Percentiles rank a stretch among this genome's conserved stretches.
Conservation (phyloP, 2,797 vertebrate species). For the Austrolebias charrua region DNA sequence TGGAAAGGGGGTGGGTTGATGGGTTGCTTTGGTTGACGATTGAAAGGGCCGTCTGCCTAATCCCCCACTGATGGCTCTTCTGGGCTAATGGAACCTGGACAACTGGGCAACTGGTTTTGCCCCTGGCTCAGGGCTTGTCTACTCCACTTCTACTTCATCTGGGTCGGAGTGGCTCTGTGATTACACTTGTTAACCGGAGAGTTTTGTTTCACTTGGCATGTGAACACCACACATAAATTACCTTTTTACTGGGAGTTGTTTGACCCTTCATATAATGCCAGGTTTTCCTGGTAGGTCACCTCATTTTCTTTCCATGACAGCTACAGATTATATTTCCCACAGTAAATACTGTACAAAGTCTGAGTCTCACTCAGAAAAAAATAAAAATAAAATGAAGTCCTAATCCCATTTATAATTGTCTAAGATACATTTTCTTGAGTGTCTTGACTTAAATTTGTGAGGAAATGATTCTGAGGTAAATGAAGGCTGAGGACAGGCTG, state of each 20-base stretch:
- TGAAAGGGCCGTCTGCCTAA: constrained; percentile 83
- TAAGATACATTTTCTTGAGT: too few species aligned
- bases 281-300: neutral
- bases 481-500: too few species aligned
- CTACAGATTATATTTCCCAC: neutral
- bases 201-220: constrained; percentile 23
- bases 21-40: constrained; percentile 65
- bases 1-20: constrained; percentile 7
- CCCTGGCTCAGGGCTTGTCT: constrained; percentile 25
- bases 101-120: constrained; percentile 59
- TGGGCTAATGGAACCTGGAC: constrained; percentile 76
- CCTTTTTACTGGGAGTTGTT: constrained; percentile 20
- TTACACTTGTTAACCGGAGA: constrained; percentile 3
- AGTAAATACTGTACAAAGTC: neutral
- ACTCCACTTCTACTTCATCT: constrained; percentile 35
- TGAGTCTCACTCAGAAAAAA: too few species aligned
- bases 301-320: neutral
- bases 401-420: too few species aligned
- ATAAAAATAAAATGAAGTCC: too few species aligned
- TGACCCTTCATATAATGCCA: neutral
- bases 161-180: constrained; percentile 32
- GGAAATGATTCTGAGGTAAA: neutral
- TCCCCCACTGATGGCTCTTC: constrained; percentile 83
- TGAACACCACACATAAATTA: constrained; percentile 9
- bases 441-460: too few species aligned